Evolutionary conservation across 2,113 vertebrate species (phyloP), one percentile per base, ranked within the genome.

Genomic region (Gavia stellata): DNA sequence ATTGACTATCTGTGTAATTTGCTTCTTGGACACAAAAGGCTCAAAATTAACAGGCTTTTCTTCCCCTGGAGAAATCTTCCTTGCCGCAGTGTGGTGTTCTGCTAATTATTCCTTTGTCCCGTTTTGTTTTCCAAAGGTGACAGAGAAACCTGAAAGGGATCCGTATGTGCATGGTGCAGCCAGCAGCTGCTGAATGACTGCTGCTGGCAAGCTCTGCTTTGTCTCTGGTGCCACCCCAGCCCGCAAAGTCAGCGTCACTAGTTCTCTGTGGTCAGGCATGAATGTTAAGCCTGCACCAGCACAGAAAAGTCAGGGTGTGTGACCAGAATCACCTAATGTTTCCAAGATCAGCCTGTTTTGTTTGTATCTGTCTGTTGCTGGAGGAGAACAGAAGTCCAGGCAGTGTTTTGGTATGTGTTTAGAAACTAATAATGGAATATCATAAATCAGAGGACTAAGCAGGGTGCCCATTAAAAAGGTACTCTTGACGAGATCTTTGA

Each of bases 1-100:
- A 95, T 94, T 87, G 24, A 24, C 86, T 83, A 49, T 80, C 87
- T 81, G 14, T 44, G 86, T 82, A 26, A 79, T 94, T 91, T 91
- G 77, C 56, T 94, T 36, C 84, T 81, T 75, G 70, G 73, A 23
- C 73, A 94, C 73, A 79, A 94, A 91, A 87, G 84, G 53, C 70
- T 96, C 81, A 45, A 47, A 67, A 95, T 91, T 59, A 92, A 72
- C 47, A 67, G 47, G 36, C 1, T 81, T 33, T 31, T 59, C 62
- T 55, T 2, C 29, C 92, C 62, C 66, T 36, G 38, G 91, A 83
- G 94, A 73, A 52, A 58, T 84, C 62, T 88, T 62, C 86, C n/a
- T 83, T 13, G 0, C 17, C 53, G 61, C 45, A 13, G 36, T 17
- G 12, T 16, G 36, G 15, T 49, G 15, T 49, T 38, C 42, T 74